A percentile compares a stretch with the other conserved stretches of the same genome.
These are phyloP conservation scores for Phyto melanocephala DNA, from an alignment of 2,888 invertebrate species.

Conservation along the genomic window DNA sequence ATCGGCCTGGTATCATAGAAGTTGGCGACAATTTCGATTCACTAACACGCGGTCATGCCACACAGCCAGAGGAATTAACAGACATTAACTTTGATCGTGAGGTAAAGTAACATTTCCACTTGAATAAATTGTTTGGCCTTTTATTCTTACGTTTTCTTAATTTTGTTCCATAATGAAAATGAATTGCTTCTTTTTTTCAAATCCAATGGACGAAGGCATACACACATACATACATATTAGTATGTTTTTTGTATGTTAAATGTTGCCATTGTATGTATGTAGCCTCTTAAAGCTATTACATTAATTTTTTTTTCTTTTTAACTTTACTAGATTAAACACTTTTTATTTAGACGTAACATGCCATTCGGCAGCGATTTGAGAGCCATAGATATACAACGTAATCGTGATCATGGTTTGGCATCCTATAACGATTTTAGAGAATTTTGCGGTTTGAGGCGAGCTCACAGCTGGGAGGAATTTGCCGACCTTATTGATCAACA, in stretches of 20 bases:
- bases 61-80: conserved; percentile 87
- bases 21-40: conserved; percentile 83
- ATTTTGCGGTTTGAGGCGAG: conserved; percentile 86
- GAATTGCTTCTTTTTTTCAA: conserved; percentile 1
- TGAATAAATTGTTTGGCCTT: conserved; percentile 21
- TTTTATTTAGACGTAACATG: conserved; percentile 84
- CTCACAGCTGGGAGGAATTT: conserved; percentile 85
- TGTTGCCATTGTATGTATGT: not conserved
- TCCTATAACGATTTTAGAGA: conserved; percentile 88
- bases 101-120: conserved; percentile 66
- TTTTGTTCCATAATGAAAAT: conserved; percentile 8
- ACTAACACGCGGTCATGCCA: conserved; percentile 86
- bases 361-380: conserved; percentile 89
- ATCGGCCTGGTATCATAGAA: conserved; percentile 81
- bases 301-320: conserved; percentile 20
- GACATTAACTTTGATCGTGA: conserved; percentile 86
- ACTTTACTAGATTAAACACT: conserved; percentile 82
- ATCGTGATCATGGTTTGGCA: conserved; percentile 91
- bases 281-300: not conserved
- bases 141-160: not conserved
- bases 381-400: conserved; percentile 90
- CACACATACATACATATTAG: not conserved
- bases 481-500: conserved; percentile 83
- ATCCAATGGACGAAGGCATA: not conserved
- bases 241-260: too few relatives aligned